Conservation (phyloP, 1,140 invertebrate genomes). For the Solen grandis region DNA sequence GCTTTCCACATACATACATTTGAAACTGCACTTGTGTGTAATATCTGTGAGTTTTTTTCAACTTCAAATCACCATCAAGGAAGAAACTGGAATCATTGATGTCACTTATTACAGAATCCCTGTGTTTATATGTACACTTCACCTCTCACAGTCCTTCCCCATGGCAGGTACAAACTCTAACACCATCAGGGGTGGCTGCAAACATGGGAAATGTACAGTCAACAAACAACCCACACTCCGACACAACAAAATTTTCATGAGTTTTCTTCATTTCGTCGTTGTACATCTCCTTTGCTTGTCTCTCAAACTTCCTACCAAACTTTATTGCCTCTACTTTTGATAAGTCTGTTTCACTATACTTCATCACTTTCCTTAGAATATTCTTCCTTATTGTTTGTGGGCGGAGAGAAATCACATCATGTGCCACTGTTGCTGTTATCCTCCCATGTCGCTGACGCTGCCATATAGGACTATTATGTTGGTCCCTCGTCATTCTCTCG, state of each 20-base stretch:
- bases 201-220: constrained; percentile 18
- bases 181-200: constrained; percentile 12
- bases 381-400: neutral
- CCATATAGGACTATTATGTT: constrained; percentile 6
- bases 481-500: constrained; percentile 16
- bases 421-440: constrained; percentile 23
- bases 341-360: neutral
- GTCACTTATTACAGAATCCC: neutral
- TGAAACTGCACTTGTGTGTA: neutral
- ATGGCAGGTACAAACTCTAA: constrained; percentile 21
- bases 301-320: neutral
- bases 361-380: neutral
- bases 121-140: constrained; percentile 24
- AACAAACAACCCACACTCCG: constrained; percentile 7
- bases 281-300: neutral
- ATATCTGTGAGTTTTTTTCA: constrained; percentile 1
- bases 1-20: neutral
- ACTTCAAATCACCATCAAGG: neutral
- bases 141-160: constrained; percentile 1
- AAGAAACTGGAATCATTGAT: neutral
- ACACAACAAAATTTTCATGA: neutral
- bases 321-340: neutral
- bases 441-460: constrained; percentile 19
- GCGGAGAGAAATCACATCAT: neutral
- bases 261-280: neutral